A percentile compares a stretch with the other conserved stretches of the same genome.
These are phyloP conservation scores for Drosophila austrosaltans DNA, from an alignment of 2,888 invertebrate genomes.

Conservation along the genomic window DNA sequence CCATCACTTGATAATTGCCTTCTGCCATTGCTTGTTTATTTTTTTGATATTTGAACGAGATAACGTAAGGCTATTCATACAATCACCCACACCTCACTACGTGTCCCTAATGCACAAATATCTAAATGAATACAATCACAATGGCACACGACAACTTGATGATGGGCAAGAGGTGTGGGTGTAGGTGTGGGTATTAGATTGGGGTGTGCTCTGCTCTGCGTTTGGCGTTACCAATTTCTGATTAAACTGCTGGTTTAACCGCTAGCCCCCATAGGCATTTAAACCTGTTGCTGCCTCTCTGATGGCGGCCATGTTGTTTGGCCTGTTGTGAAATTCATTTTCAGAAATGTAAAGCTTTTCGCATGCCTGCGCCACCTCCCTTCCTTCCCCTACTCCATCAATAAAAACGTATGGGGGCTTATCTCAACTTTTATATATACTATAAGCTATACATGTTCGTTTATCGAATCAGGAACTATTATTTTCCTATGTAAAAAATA, in stretches of 20 bases:
- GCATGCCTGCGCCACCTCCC: too few relatives aligned
- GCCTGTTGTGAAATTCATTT: constrained; percentile 64
- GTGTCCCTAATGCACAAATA: constrained; percentile 43
- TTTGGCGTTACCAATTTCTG: constrained; percentile 54
- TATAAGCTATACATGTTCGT: not conserved
- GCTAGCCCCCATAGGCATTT: not conserved
- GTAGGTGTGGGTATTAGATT: too few relatives aligned
- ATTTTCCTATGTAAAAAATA: constrained; percentile 5
- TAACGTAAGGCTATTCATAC: constrained; percentile 26
- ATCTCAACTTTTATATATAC: constrained; percentile 12
- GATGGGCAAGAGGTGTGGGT: not conserved
- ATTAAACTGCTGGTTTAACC: constrained; percentile 43
- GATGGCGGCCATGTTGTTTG: constrained; percentile 56
- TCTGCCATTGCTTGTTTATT: constrained; percentile 45
- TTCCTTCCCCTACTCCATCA: not conserved
- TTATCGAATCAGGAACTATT: constrained; percentile 46
- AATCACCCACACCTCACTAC: not conserved
- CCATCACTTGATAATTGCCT: constrained; percentile 61
- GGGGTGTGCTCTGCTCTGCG: constrained; percentile 6
- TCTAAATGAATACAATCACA: constrained; percentile 46
- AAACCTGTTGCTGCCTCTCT: constrained; percentile 42
- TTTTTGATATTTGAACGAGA: constrained; percentile 52
- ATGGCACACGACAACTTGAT: not conserved
- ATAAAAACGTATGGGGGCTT: not conserved
- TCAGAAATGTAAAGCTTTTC: constrained; percentile 49